phyloP scores from a whole-genome alignment of 23 tunicate genomes.

The Trididemnum nubilum region DNA sequence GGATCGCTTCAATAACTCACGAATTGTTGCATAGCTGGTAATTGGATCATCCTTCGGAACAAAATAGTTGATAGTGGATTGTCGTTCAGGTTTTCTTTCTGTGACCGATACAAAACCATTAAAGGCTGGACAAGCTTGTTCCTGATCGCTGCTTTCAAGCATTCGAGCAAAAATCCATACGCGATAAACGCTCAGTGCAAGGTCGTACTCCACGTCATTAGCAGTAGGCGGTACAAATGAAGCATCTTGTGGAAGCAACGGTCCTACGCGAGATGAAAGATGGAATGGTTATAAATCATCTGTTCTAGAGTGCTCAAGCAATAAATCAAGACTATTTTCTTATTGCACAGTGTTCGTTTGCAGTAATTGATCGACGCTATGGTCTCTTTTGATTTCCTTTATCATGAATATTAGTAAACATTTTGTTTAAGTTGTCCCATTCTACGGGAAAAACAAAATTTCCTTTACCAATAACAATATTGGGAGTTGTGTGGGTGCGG shows the following conservation, averaged over 20 bases:
- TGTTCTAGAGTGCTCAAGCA: too few species aligned
- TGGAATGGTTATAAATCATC: not conserved
- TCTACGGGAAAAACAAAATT: not conserved
- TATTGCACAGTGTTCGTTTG: too few species aligned
- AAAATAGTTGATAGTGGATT: not conserved
- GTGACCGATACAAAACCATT: not conserved
- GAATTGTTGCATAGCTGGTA: not conserved
- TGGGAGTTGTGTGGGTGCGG: too few species aligned
- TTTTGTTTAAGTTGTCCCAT: not conserved
- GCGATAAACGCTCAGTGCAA: not conserved
- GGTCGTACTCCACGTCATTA: not conserved
- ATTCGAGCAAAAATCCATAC: not conserved
- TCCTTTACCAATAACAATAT: not conserved
- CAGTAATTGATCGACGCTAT: too few species aligned
- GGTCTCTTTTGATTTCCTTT: not conserved
- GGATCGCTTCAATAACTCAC: not conserved
- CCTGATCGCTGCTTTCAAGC: not conserved
- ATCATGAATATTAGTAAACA: not conserved
- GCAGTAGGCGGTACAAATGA: not conserved
- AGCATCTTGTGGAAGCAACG: not conserved
- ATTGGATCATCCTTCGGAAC: not conserved
- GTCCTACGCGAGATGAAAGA: not conserved
- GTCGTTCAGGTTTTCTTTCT: not conserved
- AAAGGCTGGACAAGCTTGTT: not conserved
- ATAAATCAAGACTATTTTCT: too few species aligned